Conservation (phyloP, 2,113 vertebrate species). For the Cryptoleucopteryx plumbea region DNA sequence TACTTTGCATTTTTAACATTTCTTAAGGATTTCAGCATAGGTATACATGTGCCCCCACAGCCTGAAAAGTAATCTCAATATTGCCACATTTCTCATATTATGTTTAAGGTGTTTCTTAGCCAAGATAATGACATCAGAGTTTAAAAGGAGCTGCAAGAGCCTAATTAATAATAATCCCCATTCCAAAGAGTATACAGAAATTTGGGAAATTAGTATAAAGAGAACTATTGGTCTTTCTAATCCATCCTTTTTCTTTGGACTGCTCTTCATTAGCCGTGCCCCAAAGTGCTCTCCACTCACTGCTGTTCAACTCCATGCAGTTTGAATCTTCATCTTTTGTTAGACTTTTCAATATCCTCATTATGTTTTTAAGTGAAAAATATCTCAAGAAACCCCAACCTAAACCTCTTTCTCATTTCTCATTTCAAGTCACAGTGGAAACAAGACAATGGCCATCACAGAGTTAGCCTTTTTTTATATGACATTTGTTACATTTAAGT, state of each 20-base stretch:
- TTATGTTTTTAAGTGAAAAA: constrained; percentile 36
- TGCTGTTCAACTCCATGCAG: neutral
- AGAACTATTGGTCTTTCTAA: constrained; percentile 4
- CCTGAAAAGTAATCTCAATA: neutral
- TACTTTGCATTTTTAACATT: neutral
- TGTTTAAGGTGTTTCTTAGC: neutral
- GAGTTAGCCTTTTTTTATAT: neutral
- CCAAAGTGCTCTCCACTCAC: neutral
- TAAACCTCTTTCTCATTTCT: constrained; percentile 18
- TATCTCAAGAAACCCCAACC: neutral
- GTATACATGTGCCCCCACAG: neutral
- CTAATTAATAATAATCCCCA: neutral
- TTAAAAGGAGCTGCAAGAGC: constrained; percentile 4
- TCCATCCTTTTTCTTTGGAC: neutral
- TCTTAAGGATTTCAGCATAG: neutral
- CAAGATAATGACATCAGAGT: neutral
- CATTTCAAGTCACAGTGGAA: constrained; percentile 20
- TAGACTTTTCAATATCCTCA: constrained; percentile 27
- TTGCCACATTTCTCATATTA: neutral
- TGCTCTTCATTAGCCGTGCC: neutral
- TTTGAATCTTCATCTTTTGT: constrained; percentile 41
- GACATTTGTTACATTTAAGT: neutral
- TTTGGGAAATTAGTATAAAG: constrained; percentile 19
- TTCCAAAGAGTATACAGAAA: neutral
- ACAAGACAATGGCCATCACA: neutral